Evolutionary conservation across 1,140 invertebrate species (phyloP).

Genomic region (Lordiphosa clarofinis): DNA sequence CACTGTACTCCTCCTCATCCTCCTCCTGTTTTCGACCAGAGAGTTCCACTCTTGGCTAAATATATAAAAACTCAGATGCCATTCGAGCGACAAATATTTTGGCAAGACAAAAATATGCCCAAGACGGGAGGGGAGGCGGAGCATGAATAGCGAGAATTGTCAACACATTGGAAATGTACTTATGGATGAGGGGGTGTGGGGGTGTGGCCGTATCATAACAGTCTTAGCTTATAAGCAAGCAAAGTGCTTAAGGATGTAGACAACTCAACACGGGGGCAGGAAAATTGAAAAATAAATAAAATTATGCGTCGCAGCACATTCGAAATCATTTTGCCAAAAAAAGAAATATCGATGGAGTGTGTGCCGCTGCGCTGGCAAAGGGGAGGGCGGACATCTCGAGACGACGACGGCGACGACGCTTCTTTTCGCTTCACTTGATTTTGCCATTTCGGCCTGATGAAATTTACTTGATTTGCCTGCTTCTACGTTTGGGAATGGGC

Average conservation of each 20-base stretch:
- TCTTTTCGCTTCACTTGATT: constrained; percentile 49
- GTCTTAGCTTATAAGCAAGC: constrained; percentile 44
- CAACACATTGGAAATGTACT: constrained; percentile 21
- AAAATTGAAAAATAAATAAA: constrained; percentile 77
- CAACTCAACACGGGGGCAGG: constrained; percentile 21
- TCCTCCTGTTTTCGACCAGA: background rate
- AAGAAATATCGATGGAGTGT: constrained; percentile 28
- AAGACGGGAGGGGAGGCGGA: background rate
- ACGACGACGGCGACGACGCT: constrained; percentile 1
- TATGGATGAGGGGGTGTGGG: background rate
- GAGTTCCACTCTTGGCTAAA: constrained; percentile 49
- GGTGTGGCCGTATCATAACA: constrained; percentile 50
- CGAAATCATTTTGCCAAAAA: constrained; percentile 48
- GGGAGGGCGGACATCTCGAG: background rate
- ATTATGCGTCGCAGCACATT: constrained; percentile 67
- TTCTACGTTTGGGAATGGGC: constrained; percentile 19
- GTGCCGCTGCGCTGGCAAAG: background rate
- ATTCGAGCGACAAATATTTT: constrained; percentile 68
- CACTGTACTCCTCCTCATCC: too few species aligned
- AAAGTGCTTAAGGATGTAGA: constrained; percentile 44
- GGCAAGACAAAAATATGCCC: constrained; percentile 52
- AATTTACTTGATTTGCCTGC: too few species aligned
- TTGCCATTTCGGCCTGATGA: constrained; percentile 1
- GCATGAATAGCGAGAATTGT: constrained; percentile 14
- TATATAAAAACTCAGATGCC: constrained; percentile 55